phyloP scores from a whole-genome alignment of 2,888 invertebrate genomes.

The Drosophila subquinaria region DNA sequence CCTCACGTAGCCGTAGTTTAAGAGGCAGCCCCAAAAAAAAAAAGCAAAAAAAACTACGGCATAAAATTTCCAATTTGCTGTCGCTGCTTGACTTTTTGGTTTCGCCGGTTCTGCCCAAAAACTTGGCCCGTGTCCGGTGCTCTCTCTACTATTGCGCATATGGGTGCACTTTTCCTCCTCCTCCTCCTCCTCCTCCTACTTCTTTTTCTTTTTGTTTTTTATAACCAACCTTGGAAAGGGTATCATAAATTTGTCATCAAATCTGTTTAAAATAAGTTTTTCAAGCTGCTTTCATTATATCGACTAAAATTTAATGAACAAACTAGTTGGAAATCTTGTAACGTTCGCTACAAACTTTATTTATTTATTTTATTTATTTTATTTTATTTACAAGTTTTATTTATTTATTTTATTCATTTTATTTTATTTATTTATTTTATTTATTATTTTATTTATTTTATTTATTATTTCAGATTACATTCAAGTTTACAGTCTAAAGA shows the following conservation, averaged over 20 bases:
- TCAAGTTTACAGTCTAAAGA: too few species aligned
- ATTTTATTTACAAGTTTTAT: too few species aligned
- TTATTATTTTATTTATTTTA: too few species aligned
- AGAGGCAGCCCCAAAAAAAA: conserved; percentile 60
- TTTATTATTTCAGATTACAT: too few species aligned
- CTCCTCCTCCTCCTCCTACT: not conserved
- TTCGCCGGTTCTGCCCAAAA: conserved; percentile 43
- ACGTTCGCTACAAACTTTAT: too few species aligned
- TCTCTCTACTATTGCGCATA: conserved; percentile 51
- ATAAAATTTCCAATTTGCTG: conserved; percentile 81
- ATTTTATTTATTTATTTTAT: too few species aligned
- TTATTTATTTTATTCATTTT: too few species aligned
- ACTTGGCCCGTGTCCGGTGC: conserved; percentile 67
- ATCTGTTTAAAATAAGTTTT: not conserved
- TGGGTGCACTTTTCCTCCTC: conserved; percentile 48
- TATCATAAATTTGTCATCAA: not conserved
- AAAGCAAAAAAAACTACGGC: conserved; percentile 60
- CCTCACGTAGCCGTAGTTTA: conserved; percentile 70
- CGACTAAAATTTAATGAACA: too few species aligned
- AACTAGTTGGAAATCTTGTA: too few species aligned
- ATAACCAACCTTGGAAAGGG: not conserved
- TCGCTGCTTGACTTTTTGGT: conserved; percentile 71
- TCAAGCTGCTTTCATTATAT: too few species aligned
- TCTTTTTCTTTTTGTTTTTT: not conserved
- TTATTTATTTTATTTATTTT: too few species aligned